Evolutionary conservation across 2,113 vertebrate species (phyloP).

Genomic region (Euleptes europaea): DNA sequence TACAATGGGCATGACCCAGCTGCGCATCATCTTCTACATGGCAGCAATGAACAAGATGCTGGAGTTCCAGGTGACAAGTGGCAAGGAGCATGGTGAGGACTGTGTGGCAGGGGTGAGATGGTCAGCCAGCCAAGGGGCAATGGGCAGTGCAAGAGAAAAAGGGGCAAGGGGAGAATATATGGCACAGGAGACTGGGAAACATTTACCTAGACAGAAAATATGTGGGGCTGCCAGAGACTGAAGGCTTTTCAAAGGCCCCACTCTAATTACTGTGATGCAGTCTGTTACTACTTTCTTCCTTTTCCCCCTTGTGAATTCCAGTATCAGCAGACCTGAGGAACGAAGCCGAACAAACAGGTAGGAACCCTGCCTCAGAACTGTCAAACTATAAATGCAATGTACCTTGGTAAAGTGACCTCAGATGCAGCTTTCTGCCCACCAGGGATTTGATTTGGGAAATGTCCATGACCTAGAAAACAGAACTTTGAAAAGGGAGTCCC

Average conservation of each 20-base stretch:
- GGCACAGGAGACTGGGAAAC: background rate
- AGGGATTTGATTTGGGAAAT: background rate
- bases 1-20: conserved; percentile 89
- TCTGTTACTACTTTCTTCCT: background rate
- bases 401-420: background rate
- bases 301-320: background rate
- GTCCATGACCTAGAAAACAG: background rate
- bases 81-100: conserved; percentile 56
- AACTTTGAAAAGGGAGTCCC: background rate
- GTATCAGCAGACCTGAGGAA: background rate
- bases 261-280: background rate
- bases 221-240: background rate
- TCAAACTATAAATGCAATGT: background rate
- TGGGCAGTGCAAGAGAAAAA: too few species aligned
- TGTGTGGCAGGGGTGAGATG: background rate
- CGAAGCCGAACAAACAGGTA: conserved; percentile 52
- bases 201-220: background rate
- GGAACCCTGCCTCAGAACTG: background rate
- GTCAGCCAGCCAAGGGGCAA: background rate
- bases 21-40: conserved; percentile 92
- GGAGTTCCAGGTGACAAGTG: conserved; percentile 77
- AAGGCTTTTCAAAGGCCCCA: background rate
- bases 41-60: conserved; percentile 93
- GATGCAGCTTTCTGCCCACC: background rate
- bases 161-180: background rate